Base-by-base conservation (phyloP, 2,888 invertebrate species). In the Ramazzottius varieornatus region DNA sequence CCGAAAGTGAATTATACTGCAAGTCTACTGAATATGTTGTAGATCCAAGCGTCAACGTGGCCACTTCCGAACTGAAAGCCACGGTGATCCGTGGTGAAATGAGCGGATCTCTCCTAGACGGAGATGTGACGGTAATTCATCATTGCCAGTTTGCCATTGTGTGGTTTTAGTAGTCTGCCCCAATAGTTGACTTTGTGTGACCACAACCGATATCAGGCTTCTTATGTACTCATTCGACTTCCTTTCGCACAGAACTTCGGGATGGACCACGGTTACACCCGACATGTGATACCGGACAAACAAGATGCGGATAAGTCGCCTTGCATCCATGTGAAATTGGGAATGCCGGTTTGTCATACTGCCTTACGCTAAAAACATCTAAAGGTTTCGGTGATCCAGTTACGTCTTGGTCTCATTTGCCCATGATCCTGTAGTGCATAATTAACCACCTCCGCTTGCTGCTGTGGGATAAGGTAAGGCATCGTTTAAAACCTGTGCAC, bases 41-140 rank as follows among this genome's bases (percentile, higher is more conserved):
- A 87, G 86, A 86, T 72, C 83, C 87, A 0, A 89, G 92, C 72
- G 88, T 91, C 76, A 96, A 98, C 79, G 85, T 96, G 65, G 93
- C 93, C 33, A 84, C 84, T 1, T 77, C 82, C 1, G 81, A 83
- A 71, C 83, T 85, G 69, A 86, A 86, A 46, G 87, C 94, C 0
- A 83, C 85, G 72, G 93, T 94, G 33, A 80, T 91, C 16, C 81
- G 85, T 46, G 94, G 94, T 13, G 93, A 94, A 79, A 85, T 90
- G 82, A 83, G 86, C 67, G 82, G 84, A 46, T 86, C 86, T 63
- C 80, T 96, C 68, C 80, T 96, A 40, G 90, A 94, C 75, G 92
- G 92, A 0, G 90, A 94, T 78, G 54, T 24, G 4, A 54, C 54
- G 54, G 54, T 54, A 54, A n/a, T 4, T 29, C 8, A 54, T 24